Evolutionary conservation across 2,797 vertebrate genomes (phyloP), one percentile per base, ranked within the genome.

Genomic region (Chromobotia macracanthus): DNA sequence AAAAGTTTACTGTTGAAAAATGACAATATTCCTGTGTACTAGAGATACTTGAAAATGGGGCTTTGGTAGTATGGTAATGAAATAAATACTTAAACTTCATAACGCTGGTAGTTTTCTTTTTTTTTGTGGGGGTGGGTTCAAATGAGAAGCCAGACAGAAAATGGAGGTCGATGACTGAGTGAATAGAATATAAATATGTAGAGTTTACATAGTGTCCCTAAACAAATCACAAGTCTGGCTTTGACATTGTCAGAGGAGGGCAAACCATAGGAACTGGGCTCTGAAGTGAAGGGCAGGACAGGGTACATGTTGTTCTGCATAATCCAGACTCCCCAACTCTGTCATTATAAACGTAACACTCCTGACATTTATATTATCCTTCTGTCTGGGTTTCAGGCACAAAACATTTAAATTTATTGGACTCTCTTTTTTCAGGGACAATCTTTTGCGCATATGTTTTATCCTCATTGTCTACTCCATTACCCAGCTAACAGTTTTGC

Each of bases 171-270:
- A 61, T 73, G 79, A 35, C 6, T 28, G 64, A 73, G 73, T 72
- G 51, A 76, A 71, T 80, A 61, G 35, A 82, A 86, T 81, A 86
- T 77, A 51, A 82, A 83, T 84, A 87, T 82, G 75, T 79, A 80
- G 75, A 82, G 53, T 81, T 80, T 82, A 73, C 65, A 72, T 81
- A 25, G 31, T 28, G 48, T 73, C 72, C 76, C 46, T 65, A 44
- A 83, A 80, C 84, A 81, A 84, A 81, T 84, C 86, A 83, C 68
- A 12, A 60, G 44, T 75, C 38, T 16, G 60, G 68, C 68, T 80
- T 74, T 85, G 86, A 84, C 78, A 79, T 65, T 79, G 78, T 76
- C 85, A 79, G 79, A 38, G 58, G 38, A 83, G 79, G 80, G 58
- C 78, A 64, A 72, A 63, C 21, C 58, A 63, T 82, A 74, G 70